Percentiles rank a stretch among this genome's conserved stretches.
phyloP scores from a whole-genome alignment of 2,113 vertebrate species.

The Corvus hawaiiensis region DNA sequence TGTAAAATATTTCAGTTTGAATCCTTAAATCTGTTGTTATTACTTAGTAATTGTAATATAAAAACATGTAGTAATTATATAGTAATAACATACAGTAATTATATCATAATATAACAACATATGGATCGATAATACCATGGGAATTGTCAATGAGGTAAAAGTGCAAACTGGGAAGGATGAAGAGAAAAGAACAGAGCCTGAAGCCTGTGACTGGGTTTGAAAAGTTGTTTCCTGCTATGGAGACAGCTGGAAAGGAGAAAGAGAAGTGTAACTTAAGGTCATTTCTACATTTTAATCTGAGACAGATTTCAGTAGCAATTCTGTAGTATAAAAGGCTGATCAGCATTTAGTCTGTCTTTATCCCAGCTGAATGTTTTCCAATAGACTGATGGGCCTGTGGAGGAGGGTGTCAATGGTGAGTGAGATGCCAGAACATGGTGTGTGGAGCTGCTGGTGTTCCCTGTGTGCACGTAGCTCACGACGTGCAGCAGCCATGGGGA shows the following conservation, averaged over 20 bases:
- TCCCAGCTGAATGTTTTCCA: neutral
- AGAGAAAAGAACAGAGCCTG: neutral
- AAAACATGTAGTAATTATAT: neutral
- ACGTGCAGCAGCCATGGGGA: accelerated
- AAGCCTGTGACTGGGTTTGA: neutral
- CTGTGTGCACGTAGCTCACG: neutral
- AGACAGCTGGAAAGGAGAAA: neutral
- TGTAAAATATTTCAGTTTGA: neutral
- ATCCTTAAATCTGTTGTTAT: neutral
- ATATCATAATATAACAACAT: neutral
- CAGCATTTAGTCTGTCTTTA: neutral
- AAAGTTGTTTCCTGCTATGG: neutral
- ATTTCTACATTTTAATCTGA: neutral
- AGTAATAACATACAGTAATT: neutral
- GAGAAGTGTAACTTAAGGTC: neutral
- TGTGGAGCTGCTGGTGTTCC: neutral
- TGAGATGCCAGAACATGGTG: accelerated
- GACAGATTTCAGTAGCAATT: neutral
- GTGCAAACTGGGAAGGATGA: neutral
- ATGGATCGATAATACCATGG: neutral
- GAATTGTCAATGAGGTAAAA: neutral
- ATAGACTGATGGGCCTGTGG: neutral
- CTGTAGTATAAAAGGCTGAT: neutral
- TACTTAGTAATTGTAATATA: neutral
- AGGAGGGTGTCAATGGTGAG: neutral